Percentiles rank a stretch among this genome's conserved stretches.
Evolutionary conservation across 2,888 invertebrate species (phyloP).

Genomic region (Euphydryas editha): DNA sequence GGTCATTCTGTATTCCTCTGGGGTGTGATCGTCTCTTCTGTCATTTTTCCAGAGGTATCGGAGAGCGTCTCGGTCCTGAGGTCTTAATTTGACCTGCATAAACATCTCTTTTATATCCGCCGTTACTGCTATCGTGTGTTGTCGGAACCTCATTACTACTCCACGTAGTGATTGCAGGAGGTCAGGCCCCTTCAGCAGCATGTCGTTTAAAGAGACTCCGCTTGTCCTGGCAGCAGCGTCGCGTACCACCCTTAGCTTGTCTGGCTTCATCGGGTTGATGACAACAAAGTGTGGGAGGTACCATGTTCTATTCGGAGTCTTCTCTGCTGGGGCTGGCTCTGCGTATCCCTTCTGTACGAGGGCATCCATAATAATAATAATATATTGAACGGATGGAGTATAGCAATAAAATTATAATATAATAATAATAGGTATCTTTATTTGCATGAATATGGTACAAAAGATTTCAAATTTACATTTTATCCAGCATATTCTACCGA

Average conservation of each 20-base stretch:
- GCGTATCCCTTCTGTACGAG: too few relatives aligned
- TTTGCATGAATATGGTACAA: too few relatives aligned
- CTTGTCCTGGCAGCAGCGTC: neutral
- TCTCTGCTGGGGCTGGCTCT: neutral
- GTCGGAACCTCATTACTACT: neutral
- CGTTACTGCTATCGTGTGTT: neutral
- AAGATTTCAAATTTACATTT: too few relatives aligned
- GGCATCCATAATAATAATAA: too few relatives aligned
- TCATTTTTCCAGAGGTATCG: neutral
- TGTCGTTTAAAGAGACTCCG: neutral
- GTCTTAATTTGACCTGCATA: neutral
- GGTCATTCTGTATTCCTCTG: neutral
- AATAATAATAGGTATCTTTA: too few relatives aligned
- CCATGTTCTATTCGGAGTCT: neutral
- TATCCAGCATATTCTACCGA: too few relatives aligned
- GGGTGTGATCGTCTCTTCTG: neutral
- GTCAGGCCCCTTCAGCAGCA: neutral
- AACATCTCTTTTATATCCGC: slow-evolving; percentile 3
- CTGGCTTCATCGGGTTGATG: neutral
- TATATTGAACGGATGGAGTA: too few relatives aligned
- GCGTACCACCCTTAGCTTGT: neutral
- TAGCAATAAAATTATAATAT: too few relatives aligned
- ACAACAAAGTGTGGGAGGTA: neutral
- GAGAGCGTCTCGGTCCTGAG: neutral
- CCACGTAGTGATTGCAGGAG: neutral